Base-by-base conservation (phyloP, 2,888 invertebrate genomes). In the Drosophila diplacantha region DNA sequence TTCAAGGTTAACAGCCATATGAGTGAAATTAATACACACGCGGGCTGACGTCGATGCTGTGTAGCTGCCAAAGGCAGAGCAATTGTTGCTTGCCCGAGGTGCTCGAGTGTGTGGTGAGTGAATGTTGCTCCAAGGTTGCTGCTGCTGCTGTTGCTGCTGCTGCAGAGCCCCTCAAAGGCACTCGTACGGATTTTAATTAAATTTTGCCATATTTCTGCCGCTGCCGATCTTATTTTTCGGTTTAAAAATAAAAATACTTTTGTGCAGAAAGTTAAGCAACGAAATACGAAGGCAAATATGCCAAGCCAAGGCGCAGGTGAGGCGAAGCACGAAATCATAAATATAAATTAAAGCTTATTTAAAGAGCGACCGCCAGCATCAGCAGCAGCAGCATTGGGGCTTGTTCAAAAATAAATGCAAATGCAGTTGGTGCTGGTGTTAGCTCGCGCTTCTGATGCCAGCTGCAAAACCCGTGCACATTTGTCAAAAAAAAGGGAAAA, bases 11-110 rank as follows among this genome's bases (percentile, higher is more conserved):
- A 50, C 47, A 47, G 67, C 81, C 75, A 71, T 81, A 75, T 78
- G 74, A 81, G 80, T 76, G 82, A 81, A 80, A 80, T 80, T 59
- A 81, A 81, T 81, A 74, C 80, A 65, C 64, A 64, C 51, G 63
- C 56, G 37, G 37, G 61, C 44, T 38, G 58, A 51, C 67, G 59
- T 38, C 62, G 51, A 55, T 62, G 51, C n/a, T 43, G 71, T 78
- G 73, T 69, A 5, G 74, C 68, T 75, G 76, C 72, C 79, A 67
- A 75, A 79, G 76, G 77, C 80, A 76, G 24, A 41, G 69, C 69
- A 68, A 72, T 71, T 70, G 81, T 59, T 73, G 32, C 31, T 26
- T 41, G 52, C 43, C 29, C 32, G 37, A 59, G 58, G 44, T 59
- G 58, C 44, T 55, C 54, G 31, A 44, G 58, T 58, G 34, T 54